Evolutionary conservation across 2,888 invertebrate genomes (phyloP).

Genomic region (Caenorhabditis sulstoni): DNA sequence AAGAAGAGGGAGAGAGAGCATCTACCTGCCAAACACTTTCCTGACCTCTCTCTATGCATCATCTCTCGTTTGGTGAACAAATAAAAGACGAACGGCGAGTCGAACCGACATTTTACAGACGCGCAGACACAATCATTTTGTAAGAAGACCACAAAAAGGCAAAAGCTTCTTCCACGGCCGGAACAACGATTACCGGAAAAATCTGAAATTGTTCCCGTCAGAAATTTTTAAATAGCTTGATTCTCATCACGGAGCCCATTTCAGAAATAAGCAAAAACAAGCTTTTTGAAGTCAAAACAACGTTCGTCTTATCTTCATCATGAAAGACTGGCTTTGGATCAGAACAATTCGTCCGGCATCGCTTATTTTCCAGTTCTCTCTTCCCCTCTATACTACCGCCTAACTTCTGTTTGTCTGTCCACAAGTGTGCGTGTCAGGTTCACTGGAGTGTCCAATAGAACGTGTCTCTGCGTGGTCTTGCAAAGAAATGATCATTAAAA

Average conservation of each 20-base stretch:
- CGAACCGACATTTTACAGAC: conserved; percentile 4
- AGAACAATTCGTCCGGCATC: neutral
- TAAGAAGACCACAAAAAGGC: neutral
- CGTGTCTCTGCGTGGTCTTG: neutral
- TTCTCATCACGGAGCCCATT: neutral
- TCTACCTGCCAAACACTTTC: conserved; percentile 58
- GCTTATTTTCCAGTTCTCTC: conserved; percentile 13
- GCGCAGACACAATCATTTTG: conserved; percentile 1
- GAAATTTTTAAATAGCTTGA: neutral
- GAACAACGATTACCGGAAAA: too few species aligned
- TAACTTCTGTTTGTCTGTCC: neutral
- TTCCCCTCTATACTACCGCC: neutral
- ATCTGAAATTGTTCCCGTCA: too few species aligned
- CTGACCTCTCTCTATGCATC: conserved; percentile 54
- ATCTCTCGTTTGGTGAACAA: conserved; percentile 50
- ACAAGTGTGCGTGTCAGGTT: conserved; percentile 2
- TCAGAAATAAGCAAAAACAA: neutral
- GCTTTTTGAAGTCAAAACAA: too few species aligned
- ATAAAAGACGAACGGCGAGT: conserved; percentile 21
- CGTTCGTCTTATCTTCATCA: neutral
- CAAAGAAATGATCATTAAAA: neutral
- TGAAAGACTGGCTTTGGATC: neutral
- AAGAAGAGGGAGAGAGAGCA: conserved; percentile 1
- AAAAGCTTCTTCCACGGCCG: neutral
- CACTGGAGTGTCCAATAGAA: neutral